phyloP scores from a whole-genome alignment of 2,888 invertebrate genomes.

The Melipona bicolor region DNA sequence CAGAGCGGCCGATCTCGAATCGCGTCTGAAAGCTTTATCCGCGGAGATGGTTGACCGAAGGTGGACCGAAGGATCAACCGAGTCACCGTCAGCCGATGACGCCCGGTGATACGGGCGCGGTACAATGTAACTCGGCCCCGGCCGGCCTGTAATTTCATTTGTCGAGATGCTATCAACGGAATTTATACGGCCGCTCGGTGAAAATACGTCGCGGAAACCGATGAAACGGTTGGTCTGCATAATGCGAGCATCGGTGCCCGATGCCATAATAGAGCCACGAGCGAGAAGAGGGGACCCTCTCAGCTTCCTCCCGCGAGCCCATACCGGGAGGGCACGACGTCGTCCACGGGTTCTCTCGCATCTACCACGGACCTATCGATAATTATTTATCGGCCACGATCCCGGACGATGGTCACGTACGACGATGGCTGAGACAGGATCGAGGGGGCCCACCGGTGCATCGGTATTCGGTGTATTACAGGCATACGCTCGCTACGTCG shows the following conservation, averaged over 20 bases:
- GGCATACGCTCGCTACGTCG: conserved; percentile 34
- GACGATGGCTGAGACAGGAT: conserved; percentile 42
- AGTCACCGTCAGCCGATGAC: conserved; percentile 58
- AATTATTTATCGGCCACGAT: conserved; percentile 78
- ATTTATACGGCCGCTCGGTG: conserved; percentile 67
- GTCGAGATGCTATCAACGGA: conserved; percentile 68
- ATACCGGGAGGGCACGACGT: background rate
- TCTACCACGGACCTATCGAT: conserved; percentile 61
- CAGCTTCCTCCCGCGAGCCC: background rate
- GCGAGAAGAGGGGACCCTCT: conserved; percentile 3
- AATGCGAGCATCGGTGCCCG: conserved; percentile 44
- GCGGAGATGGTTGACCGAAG: background rate
- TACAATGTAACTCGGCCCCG: conserved; percentile 55
- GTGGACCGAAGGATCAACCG: conserved; percentile 21
- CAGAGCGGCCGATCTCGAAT: background rate
- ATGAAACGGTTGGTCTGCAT: conserved; percentile 58
- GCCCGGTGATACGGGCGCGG: conserved; percentile 47
- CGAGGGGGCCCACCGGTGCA: conserved; percentile 36
- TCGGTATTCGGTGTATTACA: conserved; percentile 65
- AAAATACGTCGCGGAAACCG: conserved; percentile 69
- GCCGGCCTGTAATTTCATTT: conserved; percentile 72
- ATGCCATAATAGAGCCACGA: conserved; percentile 47
- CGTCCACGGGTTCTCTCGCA: background rate
- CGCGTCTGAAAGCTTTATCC: background rate
- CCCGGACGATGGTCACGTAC: conserved; percentile 78